A percentile compares a stretch with the other conserved stretches of the same genome.
Conservation (phyloP, 2,797 vertebrate genomes). For the Aythya fuligula region DNA sequence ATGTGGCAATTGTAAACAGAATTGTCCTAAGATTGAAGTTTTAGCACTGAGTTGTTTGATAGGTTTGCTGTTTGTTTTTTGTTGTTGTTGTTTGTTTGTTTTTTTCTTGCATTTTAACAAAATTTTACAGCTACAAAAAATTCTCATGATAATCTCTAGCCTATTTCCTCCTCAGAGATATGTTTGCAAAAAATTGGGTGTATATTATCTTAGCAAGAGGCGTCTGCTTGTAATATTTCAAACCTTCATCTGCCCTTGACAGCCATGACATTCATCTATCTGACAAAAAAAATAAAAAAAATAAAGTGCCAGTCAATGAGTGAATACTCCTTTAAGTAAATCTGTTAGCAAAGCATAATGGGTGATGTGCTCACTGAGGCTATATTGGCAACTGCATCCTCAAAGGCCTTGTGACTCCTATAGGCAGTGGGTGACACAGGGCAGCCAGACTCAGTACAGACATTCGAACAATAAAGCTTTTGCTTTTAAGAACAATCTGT, state of each 20-base stretch:
- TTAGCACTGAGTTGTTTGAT: neutral
- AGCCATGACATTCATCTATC: neutral
- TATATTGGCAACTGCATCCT: neutral
- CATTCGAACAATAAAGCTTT: neutral
- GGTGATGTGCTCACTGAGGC: neutral
- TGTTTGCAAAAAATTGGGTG: slow-evolving; percentile 11
- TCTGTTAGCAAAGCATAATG: slow-evolving; percentile 4
- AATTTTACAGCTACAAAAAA: slow-evolving; percentile 26
- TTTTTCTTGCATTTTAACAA: neutral
- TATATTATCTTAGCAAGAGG: neutral
- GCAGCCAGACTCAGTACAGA: neutral
- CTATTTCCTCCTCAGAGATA: slow-evolving; percentile 29
- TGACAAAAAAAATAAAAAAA: neutral
- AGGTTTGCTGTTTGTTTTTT: neutral
- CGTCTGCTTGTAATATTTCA: slow-evolving; percentile 35
- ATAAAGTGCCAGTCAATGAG: neutral
- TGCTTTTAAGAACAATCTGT: neutral
- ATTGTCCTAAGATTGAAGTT: slow-evolving; percentile 15
- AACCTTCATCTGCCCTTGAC: slow-evolving; percentile 48
- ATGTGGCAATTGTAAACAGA: slow-evolving; percentile 24
- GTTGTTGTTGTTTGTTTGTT: neutral
- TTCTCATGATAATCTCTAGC: neutral
- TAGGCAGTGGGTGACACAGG: neutral
- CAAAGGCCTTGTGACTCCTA: neutral
- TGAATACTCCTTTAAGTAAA: neutral